A percentile compares a stretch with the other conserved stretches of the same genome.
Evolutionary conservation across 2,797 vertebrate species (phyloP).

Genomic region (Hydrocynus forskahlii): DNA sequence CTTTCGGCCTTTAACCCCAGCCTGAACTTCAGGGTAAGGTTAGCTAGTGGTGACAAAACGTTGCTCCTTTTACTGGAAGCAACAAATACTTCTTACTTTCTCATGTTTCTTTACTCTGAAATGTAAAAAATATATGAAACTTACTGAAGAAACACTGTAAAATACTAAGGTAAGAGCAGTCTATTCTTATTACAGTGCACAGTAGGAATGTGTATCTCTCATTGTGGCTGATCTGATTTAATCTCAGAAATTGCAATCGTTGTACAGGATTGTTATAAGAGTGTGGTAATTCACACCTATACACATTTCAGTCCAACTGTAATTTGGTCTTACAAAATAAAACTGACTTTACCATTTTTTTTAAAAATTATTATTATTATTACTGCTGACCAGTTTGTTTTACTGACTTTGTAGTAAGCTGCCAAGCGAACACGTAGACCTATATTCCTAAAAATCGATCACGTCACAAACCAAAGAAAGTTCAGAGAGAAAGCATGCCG

Average conservation of each 20-base stretch:
- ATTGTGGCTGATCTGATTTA: not conserved
- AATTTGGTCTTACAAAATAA: not conserved
- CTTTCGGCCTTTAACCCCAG: slow-evolving; percentile 32
- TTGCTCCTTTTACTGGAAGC: not conserved
- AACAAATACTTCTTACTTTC: not conserved
- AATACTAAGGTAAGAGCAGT: not conserved
- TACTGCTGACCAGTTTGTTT: not conserved
- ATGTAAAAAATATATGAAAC: not conserved
- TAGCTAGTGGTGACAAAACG: slow-evolving; percentile 6
- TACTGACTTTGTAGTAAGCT: not conserved
- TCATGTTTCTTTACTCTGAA: not conserved
- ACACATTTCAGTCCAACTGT: not conserved
- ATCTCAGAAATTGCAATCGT: not conserved
- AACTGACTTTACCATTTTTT: not conserved
- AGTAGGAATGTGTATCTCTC: not conserved
- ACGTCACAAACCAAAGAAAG: too few relatives aligned
- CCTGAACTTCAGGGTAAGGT: slow-evolving; percentile 23
- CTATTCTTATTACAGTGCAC: not conserved
- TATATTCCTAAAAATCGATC: not conserved
- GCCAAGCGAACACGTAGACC: not conserved
- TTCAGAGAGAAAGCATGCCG: not conserved
- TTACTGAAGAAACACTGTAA: not conserved
- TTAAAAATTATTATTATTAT: not conserved
- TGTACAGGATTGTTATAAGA: not conserved
- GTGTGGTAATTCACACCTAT: not conserved